Evolutionary conservation across 35 echinoderm and acorn worm genomes (phyloP), one percentile per base, ranked within the genome.

Genomic region (Ophioderma brevispina): DNA sequence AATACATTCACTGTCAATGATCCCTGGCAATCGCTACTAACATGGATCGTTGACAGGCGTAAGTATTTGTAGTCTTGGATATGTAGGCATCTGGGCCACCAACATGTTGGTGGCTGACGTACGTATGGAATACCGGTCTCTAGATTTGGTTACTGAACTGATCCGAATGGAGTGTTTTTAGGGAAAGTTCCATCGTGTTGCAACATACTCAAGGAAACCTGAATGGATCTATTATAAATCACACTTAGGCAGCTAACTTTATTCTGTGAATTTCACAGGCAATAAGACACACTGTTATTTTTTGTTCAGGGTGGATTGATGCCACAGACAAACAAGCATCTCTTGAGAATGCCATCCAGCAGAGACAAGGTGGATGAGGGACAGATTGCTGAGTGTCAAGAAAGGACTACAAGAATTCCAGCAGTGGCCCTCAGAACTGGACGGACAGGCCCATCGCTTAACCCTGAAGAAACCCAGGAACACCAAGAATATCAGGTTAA

Each of bases 291-390:
- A 5, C 35, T 79, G 0, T 82, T 3, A 1, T 43, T 21, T 0
- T 1, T 28, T 17, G 18, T 17, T 14, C 50, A 85, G 83, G 63
- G 83, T 85, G 52, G 18, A 13, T 37, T 59, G 63, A 85, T 64
- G 52, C 83, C 14, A 34, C 31, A 35, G 37, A 31, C 21, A 85
- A 85, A 55, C 83, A 70, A n/a, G 36, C 25, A n/a, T 59, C 52
- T 59, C 83, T 85, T 21, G 32, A 33, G 63, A 32, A 63, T 4
- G 52, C 83, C 52, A 75, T 85, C 33, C 43, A 38, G 1, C 83
- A 85, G 52, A 76, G 92, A 77, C 80, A 87, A 50, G 92, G 41
- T 31, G n/a, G 89, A 80, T 64, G 92, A 94, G 46, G 81, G 31
- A 37, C 78, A 89, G 75, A 80, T 94, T 56, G 39, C 86, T 38